phyloP scores from a whole-genome alignment of 2,113 vertebrate genomes.

The Todiramphus chloris region DNA sequence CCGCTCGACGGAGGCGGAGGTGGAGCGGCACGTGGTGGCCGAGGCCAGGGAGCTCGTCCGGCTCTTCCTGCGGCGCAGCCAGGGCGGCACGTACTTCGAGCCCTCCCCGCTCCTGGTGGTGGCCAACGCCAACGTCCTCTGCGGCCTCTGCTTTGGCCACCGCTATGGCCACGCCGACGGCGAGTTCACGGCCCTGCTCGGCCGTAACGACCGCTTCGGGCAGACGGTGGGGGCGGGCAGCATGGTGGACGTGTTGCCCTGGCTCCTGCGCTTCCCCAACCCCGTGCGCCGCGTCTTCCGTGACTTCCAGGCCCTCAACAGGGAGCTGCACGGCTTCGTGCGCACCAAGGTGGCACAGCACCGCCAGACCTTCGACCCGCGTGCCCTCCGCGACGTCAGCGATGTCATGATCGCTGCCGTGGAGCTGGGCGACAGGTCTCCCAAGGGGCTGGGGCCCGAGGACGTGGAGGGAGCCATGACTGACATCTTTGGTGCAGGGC shows the following conservation, averaged over 20 bases:
- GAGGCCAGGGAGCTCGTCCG: constrained; percentile 81
- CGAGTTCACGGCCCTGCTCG: constrained; percentile 81
- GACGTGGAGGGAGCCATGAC: constrained; percentile 80
- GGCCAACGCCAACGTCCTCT: constrained; percentile 84
- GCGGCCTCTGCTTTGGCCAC: constrained; percentile 86
- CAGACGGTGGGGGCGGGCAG: constrained; percentile 87
- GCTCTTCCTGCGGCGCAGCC: constrained; percentile 68
- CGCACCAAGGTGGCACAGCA: constrained; percentile 78
- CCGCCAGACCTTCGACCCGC: constrained; percentile 73
- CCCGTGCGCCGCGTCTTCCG: constrained; percentile 81
- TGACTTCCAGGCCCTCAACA: constrained; percentile 82
- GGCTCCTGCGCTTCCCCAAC: constrained; percentile 87
- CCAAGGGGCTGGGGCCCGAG: constrained; percentile 69
- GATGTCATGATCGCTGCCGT: constrained; percentile 82
- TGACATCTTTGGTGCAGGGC: constrained; percentile 85
- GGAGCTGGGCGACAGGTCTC: constrained; percentile 20
- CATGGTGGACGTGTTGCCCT: constrained; percentile 87
- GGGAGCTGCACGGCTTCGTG: constrained; percentile 81
- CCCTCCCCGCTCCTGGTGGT: constrained; percentile 77
- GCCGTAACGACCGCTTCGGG: constrained; percentile 78
- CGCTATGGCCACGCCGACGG: constrained; percentile 79
- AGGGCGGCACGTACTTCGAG: constrained; percentile 69
- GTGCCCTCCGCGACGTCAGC: constrained; percentile 76
- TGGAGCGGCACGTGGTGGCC: constrained; percentile 79
- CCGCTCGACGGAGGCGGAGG: constrained; percentile 78